Evolutionary conservation across 35 echinoderm and acorn worm genomes (phyloP), one percentile per base, ranked within the genome.

Genomic region (Hemicentrotus pulcherrimus): DNA sequence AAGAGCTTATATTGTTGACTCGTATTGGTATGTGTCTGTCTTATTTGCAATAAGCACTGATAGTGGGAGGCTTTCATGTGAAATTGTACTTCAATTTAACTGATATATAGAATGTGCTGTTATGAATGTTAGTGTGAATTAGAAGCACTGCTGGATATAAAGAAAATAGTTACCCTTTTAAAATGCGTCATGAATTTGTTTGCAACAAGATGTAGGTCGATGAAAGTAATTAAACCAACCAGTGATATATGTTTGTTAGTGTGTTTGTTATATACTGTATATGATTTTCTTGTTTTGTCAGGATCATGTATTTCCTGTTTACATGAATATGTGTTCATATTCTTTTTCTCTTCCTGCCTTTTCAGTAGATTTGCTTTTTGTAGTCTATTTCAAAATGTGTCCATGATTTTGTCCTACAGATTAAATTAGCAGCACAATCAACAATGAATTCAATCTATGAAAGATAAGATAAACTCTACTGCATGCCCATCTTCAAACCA

Each of bases 51-150:
- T 78, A 22, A 78, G 65, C 65, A 78, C 5, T 6, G 22, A 78
- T 78, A n/a, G 65, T 78, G 65, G 65, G 65, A 78, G 65, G 65
- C n/a, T 55, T 78, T 78, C 65, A n/a, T 28, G 65, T 78, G 65
- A 78, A 78, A 78, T 78, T 78, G 22, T 78, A 78, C 19, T 28
- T 41, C n/a, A 78, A 28, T 24, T n/a, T n/a, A n/a, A n/a, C 61
- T 71, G 14, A 15, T 55, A 78, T 15, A 7, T 22, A 28, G 65
- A 78, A 28, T 78, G 65, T 78, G 65, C 24, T 78, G 65, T 28
- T 28, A 78, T 15, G 24, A 78, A 8, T n/a, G 28, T 78, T 78
- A 59, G 52, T 78, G 65, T n/a, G 1, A 18, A 78, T 78, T 78
- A 8, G 24, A 22, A 28, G 24, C 65, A n/a, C 65, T n/a, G 65